Base-by-base conservation (phyloP, 1,140 invertebrate genomes). In the Drosophila oshimai region DNA sequence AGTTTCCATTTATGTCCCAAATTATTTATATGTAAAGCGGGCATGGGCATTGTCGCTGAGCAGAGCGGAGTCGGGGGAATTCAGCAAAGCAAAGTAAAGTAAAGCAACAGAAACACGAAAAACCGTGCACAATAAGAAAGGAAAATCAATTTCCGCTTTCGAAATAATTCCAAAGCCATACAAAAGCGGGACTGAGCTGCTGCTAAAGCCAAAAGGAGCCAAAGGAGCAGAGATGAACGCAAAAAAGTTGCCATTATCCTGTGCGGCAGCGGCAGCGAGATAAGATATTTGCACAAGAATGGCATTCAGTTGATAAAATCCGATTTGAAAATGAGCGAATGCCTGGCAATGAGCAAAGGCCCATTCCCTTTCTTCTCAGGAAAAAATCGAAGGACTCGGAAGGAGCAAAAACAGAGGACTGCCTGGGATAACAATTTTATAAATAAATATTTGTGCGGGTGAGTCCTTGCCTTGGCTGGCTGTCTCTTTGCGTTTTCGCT, bases 241-340 rank as follows among this genome's bases (percentile, higher is more conserved):
- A 17, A 29, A 83, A 87, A 86, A 81, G 81, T 80, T 86, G 72
- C 75, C 81, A 86, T 86, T 86, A 86, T 86, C 67, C 80, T 60
- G 75, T 41, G 77, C 47, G 77, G 54, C 47, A 72, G 54, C 41
- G 18, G 41, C 57, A 58, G 75, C 61, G 80, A 76, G 81, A 86
- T 86, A 87, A 86, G 81, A 87, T 86, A 86, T 86, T 86, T 86
- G 81, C 81, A 86, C 81, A 86, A 86, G 81, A 88, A 86, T 86
- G 81, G 81, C 81, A 86, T 86, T 74, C 81, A 86, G 81, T 86
- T 87, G 81, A 86, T 86, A 86, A 86, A 86, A 86, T 86, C 81
- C 81, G 81, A 86, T 86, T 86, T 86, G 81, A 86, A 86, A 86
- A 86, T 86, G 81, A 86, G 81, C 81, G 81, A 86, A 86, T 87